phyloP scores from a whole-genome alignment of 2,113 vertebrate species.

The Paradisaea rubra region DNA sequence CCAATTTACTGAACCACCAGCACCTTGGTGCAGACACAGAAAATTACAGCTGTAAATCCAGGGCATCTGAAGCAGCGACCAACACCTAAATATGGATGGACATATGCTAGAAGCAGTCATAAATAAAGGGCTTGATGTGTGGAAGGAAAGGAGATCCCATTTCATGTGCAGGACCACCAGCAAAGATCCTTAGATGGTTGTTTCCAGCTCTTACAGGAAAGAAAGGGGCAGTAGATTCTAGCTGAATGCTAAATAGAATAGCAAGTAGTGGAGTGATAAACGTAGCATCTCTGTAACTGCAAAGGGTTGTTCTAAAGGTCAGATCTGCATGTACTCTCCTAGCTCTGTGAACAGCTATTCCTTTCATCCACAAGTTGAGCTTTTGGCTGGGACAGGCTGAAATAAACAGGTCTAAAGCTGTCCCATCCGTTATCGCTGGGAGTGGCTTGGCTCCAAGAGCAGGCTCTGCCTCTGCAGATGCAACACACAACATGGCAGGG shows the following conservation, averaged over 20 bases:
- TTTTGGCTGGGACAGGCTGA: background rate
- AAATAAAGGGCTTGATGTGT: background rate
- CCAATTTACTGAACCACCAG: background rate
- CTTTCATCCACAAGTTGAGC: background rate
- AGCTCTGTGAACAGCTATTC: background rate
- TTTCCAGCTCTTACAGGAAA: background rate
- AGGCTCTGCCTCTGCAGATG: background rate
- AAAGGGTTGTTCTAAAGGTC: conserved; percentile 19
- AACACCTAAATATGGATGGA: background rate
- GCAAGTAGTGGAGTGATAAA: background rate
- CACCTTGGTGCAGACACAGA: background rate
- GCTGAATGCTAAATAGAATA: background rate
- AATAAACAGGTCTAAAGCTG: background rate
- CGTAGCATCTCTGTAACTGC: background rate
- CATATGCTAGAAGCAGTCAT: background rate
- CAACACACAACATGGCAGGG: background rate
- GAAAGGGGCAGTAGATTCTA: background rate
- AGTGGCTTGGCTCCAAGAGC: background rate
- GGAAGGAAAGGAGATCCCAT: background rate
- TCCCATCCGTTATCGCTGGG: background rate
- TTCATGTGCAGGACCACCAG: background rate
- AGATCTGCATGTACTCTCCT: background rate
- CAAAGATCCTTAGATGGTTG: background rate
- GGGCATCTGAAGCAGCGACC: background rate
- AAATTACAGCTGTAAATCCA: background rate